These are phyloP conservation scores for Antedon mediterranea DNA, from an alignment of 53 echinoderm and acorn worm genomes.

Conservation along the genomic window DNA sequence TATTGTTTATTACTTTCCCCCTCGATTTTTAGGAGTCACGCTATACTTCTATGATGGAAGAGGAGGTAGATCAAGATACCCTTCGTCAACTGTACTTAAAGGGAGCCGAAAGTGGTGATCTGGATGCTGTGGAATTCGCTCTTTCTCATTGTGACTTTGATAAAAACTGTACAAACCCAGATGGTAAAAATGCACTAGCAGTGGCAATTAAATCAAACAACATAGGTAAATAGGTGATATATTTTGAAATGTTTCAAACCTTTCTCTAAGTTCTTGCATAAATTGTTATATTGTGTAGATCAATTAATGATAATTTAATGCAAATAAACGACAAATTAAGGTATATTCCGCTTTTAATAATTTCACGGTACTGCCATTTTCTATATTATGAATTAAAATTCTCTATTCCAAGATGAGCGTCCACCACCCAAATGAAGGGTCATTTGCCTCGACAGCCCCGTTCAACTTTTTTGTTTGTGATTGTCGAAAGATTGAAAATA, in stretches of 20 bases:
- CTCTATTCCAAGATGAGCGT: too few species aligned
- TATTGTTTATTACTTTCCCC: too few species aligned
- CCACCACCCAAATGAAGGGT: too few species aligned
- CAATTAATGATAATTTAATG: too few species aligned
- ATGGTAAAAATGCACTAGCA: constrained; percentile 54
- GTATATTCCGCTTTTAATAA: too few species aligned
- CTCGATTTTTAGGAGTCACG: background rate
- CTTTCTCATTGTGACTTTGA: constrained; percentile 18
- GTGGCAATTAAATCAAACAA: constrained; percentile 49
- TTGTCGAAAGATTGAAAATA: too few species aligned
- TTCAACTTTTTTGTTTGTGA: too few species aligned
- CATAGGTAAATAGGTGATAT: constrained; percentile 12
- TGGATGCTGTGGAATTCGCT: background rate
- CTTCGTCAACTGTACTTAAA: background rate
- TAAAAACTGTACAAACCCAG: constrained; percentile 44
- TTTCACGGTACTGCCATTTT: too few species aligned
- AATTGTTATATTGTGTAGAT: background rate
- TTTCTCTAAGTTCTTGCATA: background rate
- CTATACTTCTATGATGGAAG: background rate
- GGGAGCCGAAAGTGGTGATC: background rate
- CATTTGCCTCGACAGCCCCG: too few species aligned
- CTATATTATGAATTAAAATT: too few species aligned
- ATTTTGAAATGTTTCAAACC: background rate
- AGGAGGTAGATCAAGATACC: background rate
- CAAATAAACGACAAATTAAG: too few species aligned